Conservation (phyloP, 2,113 vertebrate species). For the Kobus ellipsiprymnus region DNA sequence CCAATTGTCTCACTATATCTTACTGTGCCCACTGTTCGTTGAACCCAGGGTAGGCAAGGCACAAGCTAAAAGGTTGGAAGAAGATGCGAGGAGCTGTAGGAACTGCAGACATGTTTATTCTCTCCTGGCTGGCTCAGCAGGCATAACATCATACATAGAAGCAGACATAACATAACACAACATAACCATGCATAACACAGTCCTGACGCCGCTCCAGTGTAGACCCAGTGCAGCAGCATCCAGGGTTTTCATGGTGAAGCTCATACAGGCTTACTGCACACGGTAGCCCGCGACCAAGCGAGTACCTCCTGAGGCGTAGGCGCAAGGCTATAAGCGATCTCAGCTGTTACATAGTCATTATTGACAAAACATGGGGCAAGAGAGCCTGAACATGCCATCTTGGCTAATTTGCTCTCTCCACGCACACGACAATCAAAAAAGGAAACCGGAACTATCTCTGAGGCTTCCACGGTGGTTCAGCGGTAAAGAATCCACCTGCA, state of each 20-base stretch:
- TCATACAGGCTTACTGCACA: background rate
- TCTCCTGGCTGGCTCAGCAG: background rate
- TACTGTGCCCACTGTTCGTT: background rate
- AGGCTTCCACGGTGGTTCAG: background rate
- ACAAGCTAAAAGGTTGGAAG: background rate
- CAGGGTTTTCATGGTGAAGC: background rate
- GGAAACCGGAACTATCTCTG: background rate
- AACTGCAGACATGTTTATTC: background rate
- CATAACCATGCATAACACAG: background rate
- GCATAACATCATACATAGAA: too few relatives aligned
- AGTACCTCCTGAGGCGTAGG: background rate
- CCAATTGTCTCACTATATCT: background rate
- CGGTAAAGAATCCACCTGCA: background rate
- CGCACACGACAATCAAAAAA: background rate
- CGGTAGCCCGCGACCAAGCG: accelerated
- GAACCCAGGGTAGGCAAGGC: background rate
- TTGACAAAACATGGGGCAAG: background rate
- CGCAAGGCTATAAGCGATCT: background rate
- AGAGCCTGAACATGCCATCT: background rate
- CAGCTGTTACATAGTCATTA: background rate
- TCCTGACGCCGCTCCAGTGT: background rate
- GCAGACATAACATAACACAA: background rate
- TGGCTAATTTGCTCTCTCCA: background rate
- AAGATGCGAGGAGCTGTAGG: background rate
- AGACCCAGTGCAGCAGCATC: background rate